These are phyloP conservation scores for Oreochromis mossambicus DNA, from an alignment of 2,797 vertebrate species.

Conservation along the genomic window DNA sequence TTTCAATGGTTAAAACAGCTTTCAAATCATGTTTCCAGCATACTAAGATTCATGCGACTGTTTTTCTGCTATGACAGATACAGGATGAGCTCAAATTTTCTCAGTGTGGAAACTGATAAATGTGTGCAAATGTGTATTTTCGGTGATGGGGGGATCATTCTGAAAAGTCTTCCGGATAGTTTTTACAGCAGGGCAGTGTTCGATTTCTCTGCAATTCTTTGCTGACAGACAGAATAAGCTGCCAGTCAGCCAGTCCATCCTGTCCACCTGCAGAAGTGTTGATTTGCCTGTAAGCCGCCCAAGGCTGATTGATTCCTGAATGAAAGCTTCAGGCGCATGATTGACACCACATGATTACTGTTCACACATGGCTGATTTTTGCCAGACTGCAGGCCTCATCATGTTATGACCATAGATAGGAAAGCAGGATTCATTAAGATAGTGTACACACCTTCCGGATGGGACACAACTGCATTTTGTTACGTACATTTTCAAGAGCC, in stretches of 20 bases:
- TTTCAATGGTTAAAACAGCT: neutral
- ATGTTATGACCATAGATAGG: constrained; percentile 23
- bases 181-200: constrained; percentile 12
- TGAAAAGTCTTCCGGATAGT: neutral
- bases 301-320: constrained; percentile 63
- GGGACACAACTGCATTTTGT: neutral
- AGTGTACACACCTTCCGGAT: neutral
- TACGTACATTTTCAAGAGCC: neutral
- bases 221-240: constrained; percentile 62
- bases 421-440: neutral
- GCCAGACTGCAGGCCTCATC: constrained; percentile 38
- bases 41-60: neutral
- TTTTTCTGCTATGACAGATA: neutral
- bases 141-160: neutral
- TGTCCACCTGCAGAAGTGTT: constrained; percentile 59
- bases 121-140: neutral
- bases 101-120: neutral
- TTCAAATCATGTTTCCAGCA: neutral
- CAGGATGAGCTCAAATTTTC: neutral
- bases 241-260: constrained; percentile 48
- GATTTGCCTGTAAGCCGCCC: constrained; percentile 61
- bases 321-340: constrained; percentile 61
- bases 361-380: constrained; percentile 52
- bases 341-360: constrained; percentile 65
- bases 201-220: constrained; percentile 44